Evolutionary conservation across 2,797 vertebrate species (phyloP), one percentile per base, ranked within the genome.

Genomic region (Gymnothorax javanicus): DNA sequence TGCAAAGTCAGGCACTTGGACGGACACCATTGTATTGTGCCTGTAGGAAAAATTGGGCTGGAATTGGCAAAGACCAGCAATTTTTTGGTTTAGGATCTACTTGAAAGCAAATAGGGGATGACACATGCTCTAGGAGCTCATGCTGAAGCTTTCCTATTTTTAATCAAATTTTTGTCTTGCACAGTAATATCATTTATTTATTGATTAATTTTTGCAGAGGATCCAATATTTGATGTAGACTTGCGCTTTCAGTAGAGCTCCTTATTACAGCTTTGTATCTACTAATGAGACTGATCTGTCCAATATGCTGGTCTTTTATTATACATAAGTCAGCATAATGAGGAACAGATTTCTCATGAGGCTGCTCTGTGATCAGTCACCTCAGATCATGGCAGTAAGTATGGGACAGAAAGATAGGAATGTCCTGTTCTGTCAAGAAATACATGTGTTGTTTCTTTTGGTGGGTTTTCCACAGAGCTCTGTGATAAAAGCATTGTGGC

Each of bases 211-310:
- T 82, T 85, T 87, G 60, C 86, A 54, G 67, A 84, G 52, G 43
- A 25, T 90, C 89, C 86, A 86, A 87, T 87, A 79, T 87, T 64
- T 86, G 86, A 82, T 82, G 52, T 67, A 87, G 71, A 58, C 20
- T 52, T 52, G n/a, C 59, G 71, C 62, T 84, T 83, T 25, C 43
- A 50, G 77, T 25, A 69, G 60, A 33, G 52, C 79, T 64, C 54
- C 54, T 88, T 81, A 79, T 81, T 86, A 87, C 90, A 86, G 87
- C 20, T 87, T 87, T 87, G 87, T 90, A 87, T 90, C 87, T 85
- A 86, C 81, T 71, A 13, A 59, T 88, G 87, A 83, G 88, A 91
- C 85, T 82, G 82, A 81, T 71, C 20, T 17, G 17, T 86, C 82
- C 87, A 87, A 87, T 87, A 84, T 62, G 12, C 71, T 87, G 57